phyloP scores from a whole-genome alignment of 1,140 invertebrate species.

The Drosophila albomicans region DNA sequence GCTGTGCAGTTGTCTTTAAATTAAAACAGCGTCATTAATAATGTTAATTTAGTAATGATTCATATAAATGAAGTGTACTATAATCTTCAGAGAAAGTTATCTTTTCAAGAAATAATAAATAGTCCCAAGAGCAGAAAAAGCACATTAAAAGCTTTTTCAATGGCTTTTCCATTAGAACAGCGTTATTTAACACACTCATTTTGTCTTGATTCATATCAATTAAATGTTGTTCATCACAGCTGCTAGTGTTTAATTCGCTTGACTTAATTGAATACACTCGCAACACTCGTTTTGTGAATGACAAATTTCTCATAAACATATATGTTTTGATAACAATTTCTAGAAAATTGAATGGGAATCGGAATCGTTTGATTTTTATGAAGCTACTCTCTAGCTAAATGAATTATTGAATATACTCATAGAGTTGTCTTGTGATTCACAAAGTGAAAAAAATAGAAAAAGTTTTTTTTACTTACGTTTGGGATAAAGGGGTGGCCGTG shows the following conservation, averaged over 20 bases:
- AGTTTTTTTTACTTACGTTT: slow-evolving; percentile 66
- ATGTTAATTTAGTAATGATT: too few species aligned
- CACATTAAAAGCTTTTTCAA: neutral
- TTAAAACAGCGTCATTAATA: too few species aligned
- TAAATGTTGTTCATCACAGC: neutral
- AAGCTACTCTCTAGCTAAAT: neutral
- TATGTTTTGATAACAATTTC: neutral
- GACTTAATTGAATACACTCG: neutral
- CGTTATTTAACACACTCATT: neutral
- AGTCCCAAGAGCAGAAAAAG: too few species aligned
- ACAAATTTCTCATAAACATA: neutral
- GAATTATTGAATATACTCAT: neutral
- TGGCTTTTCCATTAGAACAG: neutral
- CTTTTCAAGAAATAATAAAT: too few species aligned
- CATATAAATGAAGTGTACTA: too few species aligned
- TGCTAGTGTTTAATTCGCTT: neutral
- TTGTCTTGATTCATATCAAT: slow-evolving; percentile 8
- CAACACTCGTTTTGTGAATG: neutral
- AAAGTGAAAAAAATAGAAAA: slow-evolving; percentile 8
- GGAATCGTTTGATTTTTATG: neutral
- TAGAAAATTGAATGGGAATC: neutral
- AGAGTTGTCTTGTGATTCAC: neutral
- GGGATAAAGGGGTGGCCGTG: slow-evolving; percentile 64
- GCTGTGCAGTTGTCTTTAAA: too few species aligned
- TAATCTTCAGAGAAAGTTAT: too few species aligned